Base-by-base conservation (phyloP, 2,797 vertebrate species). In the Neosalanx taihuensis region DNA sequence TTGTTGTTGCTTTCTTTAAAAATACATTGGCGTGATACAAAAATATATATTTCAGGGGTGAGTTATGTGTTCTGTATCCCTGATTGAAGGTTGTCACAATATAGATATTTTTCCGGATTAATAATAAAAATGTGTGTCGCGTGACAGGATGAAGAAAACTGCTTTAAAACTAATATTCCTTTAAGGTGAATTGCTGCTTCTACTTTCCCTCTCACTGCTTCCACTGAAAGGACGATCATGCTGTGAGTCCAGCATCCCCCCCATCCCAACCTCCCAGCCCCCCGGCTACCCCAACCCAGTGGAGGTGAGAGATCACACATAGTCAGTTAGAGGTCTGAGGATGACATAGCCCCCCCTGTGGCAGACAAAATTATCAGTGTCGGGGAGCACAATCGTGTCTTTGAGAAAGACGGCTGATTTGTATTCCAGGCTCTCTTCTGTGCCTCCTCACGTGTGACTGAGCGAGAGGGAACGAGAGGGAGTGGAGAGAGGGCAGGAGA, bases 391-490 rank as follows among this genome's bases (percentile, higher is more conserved):
- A 93, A 91, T 89, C 87, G 79, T 63, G 78, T 90, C 86, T 91
- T 93, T 92, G 90, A 92, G 85, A 78, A 82, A 85, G 81, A 85
- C 75, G 84, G 76, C 89, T 86, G 83, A 92, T 93, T 92, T 92
- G 90, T 92, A 93, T 93, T 92, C 92, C 35, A 60, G 71, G 79
- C 82, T 85, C 89, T 80, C 75, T 78, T 70, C 84, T 79, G 78
- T 83, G 82, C 87, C 85, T 91, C 80, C 83, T 90, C 85, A 87
- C 82, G 77, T 91, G 89, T 90, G 89, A 84, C 88, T 87, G 88
- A 90, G 88, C 74, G 75, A 86, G 87, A 92, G 87, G 82, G 85
- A 90, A 86, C 66, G 84, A 83, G 87, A 69, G 69, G 66, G 67
- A 64, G 75, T 33, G 80, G 82, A 77, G 85, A 59, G 88, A 89